These are phyloP conservation scores for Criorhina ranunculi DNA, from an alignment of 2,888 invertebrate genomes.

Conservation along the genomic window DNA sequence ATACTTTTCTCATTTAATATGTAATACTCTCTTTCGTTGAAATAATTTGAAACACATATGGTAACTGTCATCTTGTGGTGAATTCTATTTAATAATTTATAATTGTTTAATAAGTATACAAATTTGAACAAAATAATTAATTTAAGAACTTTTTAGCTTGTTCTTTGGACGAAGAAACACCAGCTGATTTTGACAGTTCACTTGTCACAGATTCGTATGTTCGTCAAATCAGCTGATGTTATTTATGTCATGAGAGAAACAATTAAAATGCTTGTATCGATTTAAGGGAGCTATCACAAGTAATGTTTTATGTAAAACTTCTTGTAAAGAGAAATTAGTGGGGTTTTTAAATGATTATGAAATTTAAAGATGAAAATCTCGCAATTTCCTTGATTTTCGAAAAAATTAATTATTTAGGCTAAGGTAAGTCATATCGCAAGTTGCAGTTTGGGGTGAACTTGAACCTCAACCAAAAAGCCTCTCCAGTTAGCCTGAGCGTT, in stretches of 20 bases:
- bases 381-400: too few relatives aligned
- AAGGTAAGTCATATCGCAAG: too few relatives aligned
- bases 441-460: too few relatives aligned
- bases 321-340: too few relatives aligned
- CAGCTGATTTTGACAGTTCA: constrained; percentile 44
- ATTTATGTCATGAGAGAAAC: not conserved
- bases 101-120: not conserved
- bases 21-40: constrained; percentile 78
- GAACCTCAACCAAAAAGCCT: too few relatives aligned
- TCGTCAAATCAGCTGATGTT: not conserved
- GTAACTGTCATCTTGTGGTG: constrained; percentile 78
- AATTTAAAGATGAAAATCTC: too few relatives aligned
- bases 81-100: constrained; percentile 4
- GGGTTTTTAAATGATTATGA: too few relatives aligned
- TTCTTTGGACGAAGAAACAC: not conserved
- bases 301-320: too few relatives aligned
- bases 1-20: constrained; percentile 22
- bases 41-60: constrained; percentile 81
- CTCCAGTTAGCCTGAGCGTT: too few relatives aligned
- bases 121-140: not conserved
- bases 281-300: not conserved
- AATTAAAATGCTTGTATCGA: not conserved
- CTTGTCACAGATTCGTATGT: not conserved
- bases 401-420: too few relatives aligned
- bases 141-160: not conserved